phyloP scores from a whole-genome alignment of 2,888 invertebrate genomes.

The Polia nebulosa region DNA sequence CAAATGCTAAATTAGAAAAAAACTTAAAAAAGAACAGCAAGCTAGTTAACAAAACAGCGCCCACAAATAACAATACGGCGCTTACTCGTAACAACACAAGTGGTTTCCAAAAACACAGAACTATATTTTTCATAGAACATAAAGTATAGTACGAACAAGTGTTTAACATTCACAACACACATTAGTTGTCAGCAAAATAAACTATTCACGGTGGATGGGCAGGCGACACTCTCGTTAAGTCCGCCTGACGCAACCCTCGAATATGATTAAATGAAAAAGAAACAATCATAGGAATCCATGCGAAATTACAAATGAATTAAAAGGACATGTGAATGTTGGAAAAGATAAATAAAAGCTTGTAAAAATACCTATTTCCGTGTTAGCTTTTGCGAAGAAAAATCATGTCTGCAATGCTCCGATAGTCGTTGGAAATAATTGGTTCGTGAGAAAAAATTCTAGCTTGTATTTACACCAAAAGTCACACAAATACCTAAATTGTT shows the following conservation, averaged over 20 bases:
- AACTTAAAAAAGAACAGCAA: conserved; percentile 11
- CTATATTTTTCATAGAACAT: conserved; percentile 47
- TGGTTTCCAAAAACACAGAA: conserved; percentile 22
- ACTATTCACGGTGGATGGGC: conserved; percentile 55
- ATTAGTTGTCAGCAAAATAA: conserved; percentile 64
- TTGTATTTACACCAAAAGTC: background rate
- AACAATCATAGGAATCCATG: background rate
- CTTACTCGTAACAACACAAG: conserved; percentile 10
- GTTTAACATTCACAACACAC: conserved; percentile 55
- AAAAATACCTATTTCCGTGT: background rate
- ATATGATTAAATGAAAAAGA: background rate
- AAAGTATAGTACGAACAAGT: conserved; percentile 43
- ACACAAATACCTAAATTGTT: too few relatives aligned
- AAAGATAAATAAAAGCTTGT: conserved; percentile 1
- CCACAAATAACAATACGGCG: conserved; percentile 12
- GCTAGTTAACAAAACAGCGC: background rate
- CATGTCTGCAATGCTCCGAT: background rate
- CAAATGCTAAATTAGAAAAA: background rate
- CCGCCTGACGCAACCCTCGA: conserved; percentile 26
- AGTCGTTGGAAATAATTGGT: background rate
- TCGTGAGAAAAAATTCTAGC: background rate
- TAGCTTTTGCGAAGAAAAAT: background rate
- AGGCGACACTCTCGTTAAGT: conserved; percentile 39
- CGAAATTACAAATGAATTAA: background rate
- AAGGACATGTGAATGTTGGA: background rate